phyloP scores from a whole-genome alignment of 2,888 invertebrate genomes.

The Drosophila robusta region DNA sequence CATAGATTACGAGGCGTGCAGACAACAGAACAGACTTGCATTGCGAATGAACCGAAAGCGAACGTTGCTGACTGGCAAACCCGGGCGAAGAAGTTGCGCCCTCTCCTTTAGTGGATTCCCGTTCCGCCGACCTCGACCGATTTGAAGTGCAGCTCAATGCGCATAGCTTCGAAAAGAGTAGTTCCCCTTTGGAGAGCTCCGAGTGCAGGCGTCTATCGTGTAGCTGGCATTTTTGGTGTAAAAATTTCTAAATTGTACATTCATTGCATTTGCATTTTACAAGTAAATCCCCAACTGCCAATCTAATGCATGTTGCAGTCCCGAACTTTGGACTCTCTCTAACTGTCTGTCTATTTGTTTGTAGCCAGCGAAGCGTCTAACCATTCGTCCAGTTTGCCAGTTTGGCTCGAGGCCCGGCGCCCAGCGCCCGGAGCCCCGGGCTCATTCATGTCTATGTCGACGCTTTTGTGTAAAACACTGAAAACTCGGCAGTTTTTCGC shows the following conservation, averaged over 20 bases:
- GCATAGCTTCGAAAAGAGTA: slow-evolving; percentile 41
- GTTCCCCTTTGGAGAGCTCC: slow-evolving; percentile 27
- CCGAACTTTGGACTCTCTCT: slow-evolving; percentile 45
- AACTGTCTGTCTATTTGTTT: slow-evolving; percentile 66
- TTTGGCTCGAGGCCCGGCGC: slow-evolving; percentile 21
- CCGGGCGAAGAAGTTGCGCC: slow-evolving; percentile 6
- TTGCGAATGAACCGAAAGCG: slow-evolving; percentile 65
- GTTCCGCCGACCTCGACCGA: slow-evolving; percentile 8
- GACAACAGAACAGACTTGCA: slow-evolving; percentile 75
- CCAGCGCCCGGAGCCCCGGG: slow-evolving; percentile 28
- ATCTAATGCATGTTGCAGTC: slow-evolving; percentile 77
- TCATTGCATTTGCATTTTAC: slow-evolving; percentile 81
- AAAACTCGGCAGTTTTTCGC: slow-evolving; percentile 64
- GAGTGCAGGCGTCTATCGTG: slow-evolving; percentile 34
- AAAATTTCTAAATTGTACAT: slow-evolving; percentile 80
- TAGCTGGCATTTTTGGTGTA: slow-evolving; percentile 70
- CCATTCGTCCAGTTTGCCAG: slow-evolving; percentile 70
- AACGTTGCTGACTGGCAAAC: slow-evolving; percentile 13
- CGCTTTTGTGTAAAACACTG: slow-evolving; percentile 78
- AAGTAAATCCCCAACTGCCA: slow-evolving; percentile 80
- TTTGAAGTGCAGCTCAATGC: slow-evolving; percentile 52
- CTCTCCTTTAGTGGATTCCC: too few relatives aligned
- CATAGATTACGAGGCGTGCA: slow-evolving; percentile 77
- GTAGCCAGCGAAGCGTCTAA: slow-evolving; percentile 75
- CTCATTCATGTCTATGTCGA: slow-evolving; percentile 66